Conservation (phyloP, 2,113 vertebrate species). For the Clarias macrocephalus region DNA sequence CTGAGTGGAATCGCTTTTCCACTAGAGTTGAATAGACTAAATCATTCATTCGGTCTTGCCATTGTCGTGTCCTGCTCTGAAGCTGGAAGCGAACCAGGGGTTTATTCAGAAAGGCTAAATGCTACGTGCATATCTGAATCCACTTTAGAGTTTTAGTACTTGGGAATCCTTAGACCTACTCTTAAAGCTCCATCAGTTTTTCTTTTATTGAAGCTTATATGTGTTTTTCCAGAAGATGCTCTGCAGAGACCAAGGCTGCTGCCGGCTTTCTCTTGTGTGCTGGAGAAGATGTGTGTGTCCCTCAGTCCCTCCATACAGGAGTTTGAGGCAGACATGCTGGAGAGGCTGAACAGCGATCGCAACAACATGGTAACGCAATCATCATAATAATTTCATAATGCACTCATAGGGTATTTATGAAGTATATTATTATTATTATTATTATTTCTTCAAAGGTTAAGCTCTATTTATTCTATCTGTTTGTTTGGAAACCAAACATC, state of each 20-base stretch:
- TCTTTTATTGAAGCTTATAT: neutral
- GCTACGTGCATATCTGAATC: neutral
- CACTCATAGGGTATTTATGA: neutral
- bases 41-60: neutral
- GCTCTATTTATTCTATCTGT: no score
- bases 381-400: conserved; percentile 53
- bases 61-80: neutral
- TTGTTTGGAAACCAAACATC: no score
- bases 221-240: conserved; percentile 71
- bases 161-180: neutral
- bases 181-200: neutral
- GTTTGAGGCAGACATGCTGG: conserved; percentile 87
- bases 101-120: neutral
- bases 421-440: neutral
- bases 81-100: neutral
- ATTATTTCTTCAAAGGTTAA: no score
- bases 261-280: conserved; percentile 72
- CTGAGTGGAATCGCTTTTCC: neutral
- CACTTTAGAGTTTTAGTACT: neutral
- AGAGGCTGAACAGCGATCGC: conserved; percentile 76
- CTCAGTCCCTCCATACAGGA: conserved; percentile 84
- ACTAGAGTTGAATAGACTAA: neutral
- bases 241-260: conserved; percentile 81
- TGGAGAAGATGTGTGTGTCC: conserved; percentile 78
- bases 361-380: conserved; percentile 77